These are phyloP conservation scores for Druon quercuslanigerum DNA, from an alignment of 1,140 invertebrate species.

Conservation along the genomic window DNA sequence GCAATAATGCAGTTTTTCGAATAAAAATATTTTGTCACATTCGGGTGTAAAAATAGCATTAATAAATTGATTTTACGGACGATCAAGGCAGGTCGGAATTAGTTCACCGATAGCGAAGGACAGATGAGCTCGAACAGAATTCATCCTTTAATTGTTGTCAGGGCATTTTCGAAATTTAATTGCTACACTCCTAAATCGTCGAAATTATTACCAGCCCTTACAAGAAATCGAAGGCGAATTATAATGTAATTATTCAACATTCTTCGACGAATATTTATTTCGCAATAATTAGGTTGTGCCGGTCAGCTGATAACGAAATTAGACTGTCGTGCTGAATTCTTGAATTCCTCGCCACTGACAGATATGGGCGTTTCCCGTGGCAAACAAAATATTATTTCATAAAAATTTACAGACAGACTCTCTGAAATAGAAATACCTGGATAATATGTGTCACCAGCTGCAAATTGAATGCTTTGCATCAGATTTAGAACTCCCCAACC, in stretches of 20 bases:
- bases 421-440: no score
- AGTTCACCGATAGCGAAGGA: slow-evolving; percentile 39
- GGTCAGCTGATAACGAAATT: neutral
- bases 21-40: no score
- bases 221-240: slow-evolving; percentile 3
- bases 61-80: neutral
- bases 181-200: slow-evolving; percentile 2
- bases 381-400: no score
- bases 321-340: neutral
- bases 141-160: slow-evolving; percentile 46
- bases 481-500: no score
- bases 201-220: neutral
- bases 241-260: slow-evolving; percentile 2
- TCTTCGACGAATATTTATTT: slow-evolving; percentile 12
- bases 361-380: no score
- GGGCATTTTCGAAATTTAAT: slow-evolving; percentile 20
- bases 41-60: neutral
- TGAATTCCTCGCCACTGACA: neutral
- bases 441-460: no score
- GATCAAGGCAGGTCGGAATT: slow-evolving; percentile 46
- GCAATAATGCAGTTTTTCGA: no score
- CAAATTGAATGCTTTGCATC: no score
- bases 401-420: no score
- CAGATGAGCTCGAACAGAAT: slow-evolving; percentile 42
- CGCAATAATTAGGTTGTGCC: neutral